Conservation (phyloP, 2,797 vertebrate genomes). For the Lepus townsendii region DNA sequence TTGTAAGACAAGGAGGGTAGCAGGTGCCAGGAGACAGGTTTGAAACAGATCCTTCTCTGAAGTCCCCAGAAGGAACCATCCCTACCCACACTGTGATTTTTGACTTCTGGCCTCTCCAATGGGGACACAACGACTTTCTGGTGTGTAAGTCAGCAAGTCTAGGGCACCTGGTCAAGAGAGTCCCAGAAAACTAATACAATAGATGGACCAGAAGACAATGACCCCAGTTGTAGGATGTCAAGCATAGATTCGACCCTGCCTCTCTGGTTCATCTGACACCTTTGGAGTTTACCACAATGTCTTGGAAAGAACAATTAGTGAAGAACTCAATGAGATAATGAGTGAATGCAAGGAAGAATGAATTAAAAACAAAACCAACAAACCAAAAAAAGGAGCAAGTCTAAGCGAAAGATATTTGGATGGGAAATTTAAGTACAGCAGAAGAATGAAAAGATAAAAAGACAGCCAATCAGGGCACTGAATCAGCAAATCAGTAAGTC, state of each 20-base stretch:
- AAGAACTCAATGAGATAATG: background rate
- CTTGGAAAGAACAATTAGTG: background rate
- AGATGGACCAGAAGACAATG: background rate
- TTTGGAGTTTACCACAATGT: background rate
- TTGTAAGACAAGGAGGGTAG: background rate
- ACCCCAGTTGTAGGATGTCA: background rate
- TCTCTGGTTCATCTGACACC: background rate
- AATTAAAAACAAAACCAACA: background rate
- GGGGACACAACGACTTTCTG: background rate
- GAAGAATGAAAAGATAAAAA: constrained; percentile 14
- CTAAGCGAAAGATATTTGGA: background rate
- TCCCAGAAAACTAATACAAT: background rate
- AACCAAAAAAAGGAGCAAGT: background rate
- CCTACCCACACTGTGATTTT: background rate
- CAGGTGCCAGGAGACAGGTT: background rate
- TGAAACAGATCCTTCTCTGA: background rate
- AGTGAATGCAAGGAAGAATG: background rate
- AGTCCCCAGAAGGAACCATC: background rate
- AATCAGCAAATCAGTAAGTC: background rate
- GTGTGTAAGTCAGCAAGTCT: background rate
- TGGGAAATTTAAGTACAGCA: background rate
- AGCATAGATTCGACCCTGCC: background rate
- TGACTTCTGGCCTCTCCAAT: background rate
- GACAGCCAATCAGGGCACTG: background rate
- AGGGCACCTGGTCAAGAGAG: background rate